A percentile compares a stretch with the other conserved stretches of the same genome.
Conservation (phyloP, 2,113 vertebrate genomes). For the Martes martes region DNA sequence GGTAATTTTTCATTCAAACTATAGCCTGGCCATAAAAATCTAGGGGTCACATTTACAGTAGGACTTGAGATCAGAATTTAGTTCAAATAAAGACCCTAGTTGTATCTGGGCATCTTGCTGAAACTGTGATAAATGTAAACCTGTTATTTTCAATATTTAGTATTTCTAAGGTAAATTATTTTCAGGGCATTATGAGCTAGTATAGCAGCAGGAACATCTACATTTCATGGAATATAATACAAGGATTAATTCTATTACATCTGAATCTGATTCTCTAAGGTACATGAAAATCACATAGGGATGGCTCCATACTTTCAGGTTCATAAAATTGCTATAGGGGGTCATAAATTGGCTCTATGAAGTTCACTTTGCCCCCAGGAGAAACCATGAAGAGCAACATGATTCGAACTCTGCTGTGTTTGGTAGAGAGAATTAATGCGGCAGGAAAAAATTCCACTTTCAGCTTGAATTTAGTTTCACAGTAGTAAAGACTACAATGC, state of each 20-base stretch:
- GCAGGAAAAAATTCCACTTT: background rate
- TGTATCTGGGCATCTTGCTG: conserved; percentile 21
- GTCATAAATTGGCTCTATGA: conserved; percentile 26
- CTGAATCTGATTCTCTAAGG: conserved; percentile 30
- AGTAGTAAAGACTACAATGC: background rate
- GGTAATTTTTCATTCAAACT: conserved; percentile 80
- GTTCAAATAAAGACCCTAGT: conserved; percentile 63
- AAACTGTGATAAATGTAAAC: background rate
- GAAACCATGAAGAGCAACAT: background rate
- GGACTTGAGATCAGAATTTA: conserved; percentile 52
- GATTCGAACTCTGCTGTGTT: background rate
- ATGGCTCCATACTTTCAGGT: background rate
- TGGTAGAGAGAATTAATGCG: conserved; percentile 20
- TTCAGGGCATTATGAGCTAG: conserved; percentile 14
- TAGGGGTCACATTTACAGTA: conserved; percentile 76
- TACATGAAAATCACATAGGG: background rate
- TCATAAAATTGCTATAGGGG: conserved; percentile 31
- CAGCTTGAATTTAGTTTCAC: background rate
- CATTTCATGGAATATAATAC: conserved; percentile 21
- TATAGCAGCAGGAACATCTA: background rate
- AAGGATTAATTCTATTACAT: conserved; percentile 29
- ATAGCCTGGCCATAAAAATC: conserved; percentile 70
- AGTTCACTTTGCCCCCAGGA: conserved; percentile 35
- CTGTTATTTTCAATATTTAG: conserved; percentile 39
- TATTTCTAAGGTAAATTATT: conserved; percentile 40